Evolutionary conservation across 2,797 vertebrate species (phyloP).

Genomic region (Xenopus petersii): DNA sequence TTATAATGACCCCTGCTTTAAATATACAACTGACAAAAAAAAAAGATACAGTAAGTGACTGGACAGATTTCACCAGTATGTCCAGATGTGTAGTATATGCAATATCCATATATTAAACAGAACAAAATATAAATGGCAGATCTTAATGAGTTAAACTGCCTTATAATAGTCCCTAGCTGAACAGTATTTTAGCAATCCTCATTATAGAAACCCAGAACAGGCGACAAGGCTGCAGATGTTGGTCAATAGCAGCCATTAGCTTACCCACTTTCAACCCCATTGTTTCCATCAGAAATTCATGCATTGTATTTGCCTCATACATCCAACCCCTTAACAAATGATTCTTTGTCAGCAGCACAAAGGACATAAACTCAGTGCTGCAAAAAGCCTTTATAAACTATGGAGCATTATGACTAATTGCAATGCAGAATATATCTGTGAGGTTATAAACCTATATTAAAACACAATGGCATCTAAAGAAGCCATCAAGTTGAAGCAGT

Average conservation of each 20-base stretch:
- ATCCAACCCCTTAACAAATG: conserved; percentile 65
- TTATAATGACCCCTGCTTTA: too few species aligned
- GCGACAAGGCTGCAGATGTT: conserved; percentile 16
- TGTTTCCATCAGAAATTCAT: conserved; percentile 65
- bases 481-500: conserved; percentile 69
- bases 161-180: too few species aligned
- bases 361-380: conserved; percentile 68
- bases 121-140: too few species aligned
- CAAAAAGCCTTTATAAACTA: conserved; percentile 66
- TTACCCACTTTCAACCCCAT: conserved; percentile 51
- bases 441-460: conserved; percentile 70
- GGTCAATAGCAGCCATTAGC: conserved; percentile 54
- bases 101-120: too few species aligned
- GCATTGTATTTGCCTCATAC: conserved; percentile 73
- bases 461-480: conserved; percentile 68
- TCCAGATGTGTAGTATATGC: too few species aligned
- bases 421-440: conserved; percentile 69
- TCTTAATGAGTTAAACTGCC: too few species aligned
- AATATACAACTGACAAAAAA: too few species aligned
- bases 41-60: too few species aligned
- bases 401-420: conserved; percentile 71
- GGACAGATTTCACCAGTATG: too few species aligned
- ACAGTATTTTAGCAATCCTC: conserved; percentile 10
- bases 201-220: conserved; percentile 11
- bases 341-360: conserved; percentile 68